Percentiles rank a stretch among this genome's conserved stretches.
Evolutionary conservation across 2,888 invertebrate species (phyloP).

Genomic region (Drosophila demipolita): DNA sequence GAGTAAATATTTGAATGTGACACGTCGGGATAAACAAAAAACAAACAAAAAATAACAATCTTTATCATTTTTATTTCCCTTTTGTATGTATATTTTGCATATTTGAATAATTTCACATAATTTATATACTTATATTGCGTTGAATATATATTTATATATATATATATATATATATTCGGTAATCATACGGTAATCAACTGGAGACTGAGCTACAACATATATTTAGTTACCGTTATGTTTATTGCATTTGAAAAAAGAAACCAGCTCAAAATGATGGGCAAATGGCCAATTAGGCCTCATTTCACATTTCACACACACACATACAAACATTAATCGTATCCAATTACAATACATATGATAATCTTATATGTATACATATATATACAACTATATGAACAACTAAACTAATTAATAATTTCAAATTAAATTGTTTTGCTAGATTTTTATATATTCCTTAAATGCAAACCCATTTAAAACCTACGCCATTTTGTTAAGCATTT

Average conservation of each 20-base stretch:
- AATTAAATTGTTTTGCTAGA: slow-evolving; percentile 20
- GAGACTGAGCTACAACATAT: slow-evolving; percentile 85
- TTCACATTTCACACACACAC: slow-evolving; percentile 22
- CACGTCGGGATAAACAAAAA: slow-evolving; percentile 16
- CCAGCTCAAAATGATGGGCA: slow-evolving; percentile 16
- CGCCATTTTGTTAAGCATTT: slow-evolving; percentile 26
- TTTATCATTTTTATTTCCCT: slow-evolving; percentile 3
- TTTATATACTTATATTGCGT: slow-evolving; percentile 14
- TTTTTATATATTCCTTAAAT: slow-evolving; percentile 28
- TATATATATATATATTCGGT: slow-evolving; percentile 42
- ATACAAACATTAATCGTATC: slow-evolving; percentile 16
- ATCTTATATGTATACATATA: slow-evolving; percentile 7
- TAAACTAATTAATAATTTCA: slow-evolving; percentile 12
- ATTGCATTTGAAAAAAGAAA: slow-evolving; percentile 58
- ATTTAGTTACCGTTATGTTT: slow-evolving; percentile 84
- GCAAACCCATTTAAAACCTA: slow-evolving; percentile 14
- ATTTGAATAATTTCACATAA: slow-evolving; percentile 44
- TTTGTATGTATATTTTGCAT: slow-evolving; percentile 36
- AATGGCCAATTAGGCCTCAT: slow-evolving; percentile 2
- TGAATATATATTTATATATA: slow-evolving; percentile 25
- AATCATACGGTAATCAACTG: slow-evolving; percentile 83
- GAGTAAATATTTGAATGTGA: slow-evolving; percentile 32
- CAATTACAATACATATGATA: slow-evolving; percentile 2
- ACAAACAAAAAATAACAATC: slow-evolving; percentile 1
- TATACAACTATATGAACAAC: slow-evolving; percentile 2